Evolutionary conservation across 2,797 vertebrate species (phyloP), one percentile per base, ranked within the genome.

Genomic region (Scyliorhinus canicula): DNA sequence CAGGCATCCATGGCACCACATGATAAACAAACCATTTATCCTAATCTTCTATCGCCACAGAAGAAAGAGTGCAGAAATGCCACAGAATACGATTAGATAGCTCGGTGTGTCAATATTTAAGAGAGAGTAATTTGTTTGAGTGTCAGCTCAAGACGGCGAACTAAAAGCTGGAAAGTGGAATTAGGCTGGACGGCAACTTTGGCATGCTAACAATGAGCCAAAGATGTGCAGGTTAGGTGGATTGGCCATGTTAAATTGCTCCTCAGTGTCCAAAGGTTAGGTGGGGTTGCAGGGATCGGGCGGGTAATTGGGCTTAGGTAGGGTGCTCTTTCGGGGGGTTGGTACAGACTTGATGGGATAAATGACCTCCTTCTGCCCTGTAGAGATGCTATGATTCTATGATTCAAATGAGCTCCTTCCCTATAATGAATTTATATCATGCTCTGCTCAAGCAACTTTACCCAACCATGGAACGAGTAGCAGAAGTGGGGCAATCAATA

Each of bases 11-110:
- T 95, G 85, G n/a, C 40, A 95, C 94, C 21, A 95, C 50, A 71
- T 40, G 14, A 95, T 95, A 95, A 95, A 95, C 21, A 95, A 95
- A 95, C 84, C 50, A 91, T 95, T 94, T 95, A 82, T 95, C 90
- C 95, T 74, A 16, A 77, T 95, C 88, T 35, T 95, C 95, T 47
- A 52, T 35, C 12, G 47, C 95, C 84, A 95, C 82, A 91, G 74
- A 95, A 31, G 4, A 3, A 60, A 84, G 21, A 44, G 19, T 55
- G 74, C 71, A 84, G 74, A 82, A 95, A 93, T 95, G 69, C 55
- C 95, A 69, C 67, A 21, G 21, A 84, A 60, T 31, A 40, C n/a
- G 86, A 69, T 57, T 95, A 77, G 7, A 44, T 44, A 65, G 57
- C 2, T 65, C 7, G 16, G n/a, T 90, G 52, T 65, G 60, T 44